A percentile compares a stretch with the other conserved stretches of the same genome.
phyloP scores from a whole-genome alignment of 2,797 vertebrate species.

The Fistularia commersonii region DNA sequence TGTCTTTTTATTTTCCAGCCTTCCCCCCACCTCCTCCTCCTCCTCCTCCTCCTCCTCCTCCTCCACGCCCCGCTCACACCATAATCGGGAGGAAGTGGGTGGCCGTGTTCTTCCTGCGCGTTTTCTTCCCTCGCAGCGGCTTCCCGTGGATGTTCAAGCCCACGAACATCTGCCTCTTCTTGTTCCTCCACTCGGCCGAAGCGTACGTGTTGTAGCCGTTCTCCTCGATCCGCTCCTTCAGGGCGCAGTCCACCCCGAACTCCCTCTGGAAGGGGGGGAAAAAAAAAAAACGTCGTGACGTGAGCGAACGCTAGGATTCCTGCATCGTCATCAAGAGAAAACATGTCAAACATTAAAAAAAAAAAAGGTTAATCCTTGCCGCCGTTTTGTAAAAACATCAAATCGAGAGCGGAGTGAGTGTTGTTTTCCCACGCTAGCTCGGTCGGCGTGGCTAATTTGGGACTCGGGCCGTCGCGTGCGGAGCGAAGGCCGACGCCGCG shows the following conservation, averaged over 20 bases:
- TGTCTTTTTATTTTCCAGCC: slow-evolving; percentile 48
- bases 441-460: too few relatives aligned
- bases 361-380: too few relatives aligned
- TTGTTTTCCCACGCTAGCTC: too few relatives aligned
- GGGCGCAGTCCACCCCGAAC: slow-evolving; percentile 88
- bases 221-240: slow-evolving; percentile 97
- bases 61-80: slow-evolving; percentile 71
- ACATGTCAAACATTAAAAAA: too few relatives aligned
- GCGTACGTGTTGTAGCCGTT: slow-evolving; percentile 97
- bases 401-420: too few relatives aligned
- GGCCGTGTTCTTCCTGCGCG: slow-evolving; percentile 89
- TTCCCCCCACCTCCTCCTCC: slow-evolving; percentile 31
- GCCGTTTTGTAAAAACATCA: too few relatives aligned
- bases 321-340: not conserved
- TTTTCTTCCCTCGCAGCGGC: slow-evolving; percentile 88
- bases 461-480: too few relatives aligned
- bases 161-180: slow-evolving; percentile 93
- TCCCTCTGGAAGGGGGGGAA: slow-evolving; percentile 80
- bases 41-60: slow-evolving; percentile 27
- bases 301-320: slow-evolving; percentile 16
- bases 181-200: slow-evolving; percentile 89
- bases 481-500: too few relatives aligned
- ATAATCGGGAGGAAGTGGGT: slow-evolving; percentile 90
- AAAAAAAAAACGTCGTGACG: not conserved
- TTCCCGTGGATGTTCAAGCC: slow-evolving; percentile 89